phyloP scores from a whole-genome alignment of 2,113 vertebrate genomes.

The Etia nguti region DNA sequence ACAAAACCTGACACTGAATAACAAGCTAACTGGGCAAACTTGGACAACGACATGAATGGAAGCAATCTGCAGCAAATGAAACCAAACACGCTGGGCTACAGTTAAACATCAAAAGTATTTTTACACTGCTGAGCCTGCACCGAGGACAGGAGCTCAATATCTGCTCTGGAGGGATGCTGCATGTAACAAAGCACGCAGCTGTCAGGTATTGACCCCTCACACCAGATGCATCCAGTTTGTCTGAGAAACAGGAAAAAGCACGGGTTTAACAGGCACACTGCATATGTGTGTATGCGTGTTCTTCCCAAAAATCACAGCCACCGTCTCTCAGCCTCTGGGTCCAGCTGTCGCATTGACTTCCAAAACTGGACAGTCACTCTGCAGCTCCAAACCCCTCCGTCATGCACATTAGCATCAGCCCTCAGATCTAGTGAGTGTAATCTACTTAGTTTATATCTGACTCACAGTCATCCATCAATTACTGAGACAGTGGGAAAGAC shows the following conservation, averaged over 20 bases:
- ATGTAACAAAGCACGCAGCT: conserved; percentile 53
- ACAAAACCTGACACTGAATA: neutral
- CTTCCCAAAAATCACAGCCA: conserved; percentile 29
- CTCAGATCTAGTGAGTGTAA: conserved; percentile 50
- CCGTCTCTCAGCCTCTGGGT: conserved; percentile 32
- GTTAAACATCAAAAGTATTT: conserved; percentile 38
- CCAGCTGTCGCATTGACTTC: conserved; percentile 51
- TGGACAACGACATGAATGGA: neutral
- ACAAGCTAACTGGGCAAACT: neutral
- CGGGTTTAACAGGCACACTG: neutral
- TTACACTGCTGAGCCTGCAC: conserved; percentile 17
- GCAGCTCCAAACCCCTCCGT: conserved; percentile 19
- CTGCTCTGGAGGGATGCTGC: conserved; percentile 28
- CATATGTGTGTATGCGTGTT: neutral
- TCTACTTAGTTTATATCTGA: conserved; percentile 65
- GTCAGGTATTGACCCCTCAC: conserved; percentile 56
- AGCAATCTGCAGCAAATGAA: neutral
- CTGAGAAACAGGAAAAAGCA: conserved; percentile 18
- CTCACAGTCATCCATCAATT: conserved; percentile 71
- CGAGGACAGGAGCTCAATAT: conserved; percentile 36
- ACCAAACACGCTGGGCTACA: neutral
- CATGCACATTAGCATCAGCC: conserved; percentile 34
- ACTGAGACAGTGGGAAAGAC: conserved; percentile 71
- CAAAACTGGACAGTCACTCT: conserved; percentile 53
- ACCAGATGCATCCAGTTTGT: conserved; percentile 40